Percentiles rank a stretch among this genome's conserved stretches.
Evolutionary conservation across 2,113 vertebrate species (phyloP).

Genomic region (Polyodon spathula): DNA sequence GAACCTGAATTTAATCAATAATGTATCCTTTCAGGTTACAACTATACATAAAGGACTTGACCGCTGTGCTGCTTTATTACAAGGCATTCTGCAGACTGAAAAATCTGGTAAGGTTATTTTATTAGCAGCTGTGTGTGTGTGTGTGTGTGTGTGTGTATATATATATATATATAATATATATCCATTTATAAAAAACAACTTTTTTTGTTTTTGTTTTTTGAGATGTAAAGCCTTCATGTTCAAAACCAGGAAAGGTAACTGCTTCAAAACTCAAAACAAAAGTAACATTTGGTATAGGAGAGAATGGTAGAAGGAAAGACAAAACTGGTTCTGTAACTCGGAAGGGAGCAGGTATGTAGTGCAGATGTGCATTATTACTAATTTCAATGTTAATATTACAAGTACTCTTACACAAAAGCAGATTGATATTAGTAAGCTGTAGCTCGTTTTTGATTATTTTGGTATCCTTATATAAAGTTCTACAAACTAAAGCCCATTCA

Average conservation of each 20-base stretch:
- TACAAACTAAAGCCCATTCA: too few species aligned
- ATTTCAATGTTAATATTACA: not conserved
- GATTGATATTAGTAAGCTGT: not conserved
- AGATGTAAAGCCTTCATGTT: constrained; percentile 37
- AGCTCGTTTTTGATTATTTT: not conserved
- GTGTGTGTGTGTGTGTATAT: not conserved
- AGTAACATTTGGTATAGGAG: constrained; percentile 37
- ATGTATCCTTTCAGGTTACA: constrained; percentile 50
- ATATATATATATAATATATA: constrained; percentile 2
- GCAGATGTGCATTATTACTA: not conserved
- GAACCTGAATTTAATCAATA: not conserved
- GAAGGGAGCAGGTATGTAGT: constrained; percentile 29
- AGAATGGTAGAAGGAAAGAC: constrained; percentile 46
- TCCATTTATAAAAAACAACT: not conserved
- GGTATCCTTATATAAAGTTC: too few species aligned
- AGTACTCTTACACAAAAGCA: not conserved
- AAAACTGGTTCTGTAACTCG: constrained; percentile 24
- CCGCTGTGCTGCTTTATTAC: constrained; percentile 73
- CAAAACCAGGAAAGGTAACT: constrained; percentile 31
- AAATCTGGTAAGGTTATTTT: constrained; percentile 44
- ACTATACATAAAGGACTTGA: constrained; percentile 63
- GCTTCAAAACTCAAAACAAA: constrained; percentile 36
- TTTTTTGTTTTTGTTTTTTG: constrained; percentile 5
- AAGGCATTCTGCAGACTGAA: constrained; percentile 66
- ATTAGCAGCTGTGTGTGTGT: constrained; percentile 20